phyloP scores from a whole-genome alignment of 2,113 vertebrate species.

The Loxodonta africana region DNA sequence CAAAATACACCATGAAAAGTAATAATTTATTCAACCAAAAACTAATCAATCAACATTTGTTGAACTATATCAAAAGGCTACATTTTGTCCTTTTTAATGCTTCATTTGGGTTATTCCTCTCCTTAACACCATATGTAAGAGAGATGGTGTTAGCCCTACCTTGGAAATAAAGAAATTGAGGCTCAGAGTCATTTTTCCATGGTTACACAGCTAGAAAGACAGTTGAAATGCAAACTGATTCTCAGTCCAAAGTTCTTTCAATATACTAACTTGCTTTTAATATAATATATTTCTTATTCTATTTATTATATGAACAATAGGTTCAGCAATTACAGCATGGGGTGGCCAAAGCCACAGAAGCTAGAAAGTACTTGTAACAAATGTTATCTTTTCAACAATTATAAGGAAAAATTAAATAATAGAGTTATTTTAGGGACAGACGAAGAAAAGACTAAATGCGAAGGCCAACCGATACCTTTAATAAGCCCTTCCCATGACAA shows the following conservation, averaged over 20 bases:
- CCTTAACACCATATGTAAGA: neutral
- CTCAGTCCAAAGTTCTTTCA: neutral
- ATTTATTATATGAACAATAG: neutral
- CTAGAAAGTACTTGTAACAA: neutral
- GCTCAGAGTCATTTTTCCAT: slow-evolving; percentile 8
- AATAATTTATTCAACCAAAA: slow-evolving; percentile 18
- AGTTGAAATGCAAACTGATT: neutral
- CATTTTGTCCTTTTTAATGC: neutral
- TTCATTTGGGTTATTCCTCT: slow-evolving; percentile 46
- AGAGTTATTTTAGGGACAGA: neutral
- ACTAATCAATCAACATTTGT: slow-evolving; percentile 8
- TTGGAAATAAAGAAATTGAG: slow-evolving; percentile 3
- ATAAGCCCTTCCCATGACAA: neutral
- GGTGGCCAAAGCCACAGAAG: neutral
- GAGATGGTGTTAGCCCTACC: neutral
- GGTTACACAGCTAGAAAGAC: neutral
- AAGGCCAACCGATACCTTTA: neutral
- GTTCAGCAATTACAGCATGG: neutral
- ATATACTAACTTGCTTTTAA: neutral
- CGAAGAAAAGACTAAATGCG: slow-evolving; percentile 36
- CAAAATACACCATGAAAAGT: neutral
- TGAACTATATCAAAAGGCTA: slow-evolving; percentile 21
- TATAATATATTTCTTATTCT: slow-evolving; percentile 11
- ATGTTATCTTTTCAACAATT: neutral
- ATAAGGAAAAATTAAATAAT: slow-evolving; percentile 4